A percentile compares a stretch with the other conserved stretches of the same genome.
Evolutionary conservation across 2,113 vertebrate species (phyloP).

Genomic region (Eclectus roratus): DNA sequence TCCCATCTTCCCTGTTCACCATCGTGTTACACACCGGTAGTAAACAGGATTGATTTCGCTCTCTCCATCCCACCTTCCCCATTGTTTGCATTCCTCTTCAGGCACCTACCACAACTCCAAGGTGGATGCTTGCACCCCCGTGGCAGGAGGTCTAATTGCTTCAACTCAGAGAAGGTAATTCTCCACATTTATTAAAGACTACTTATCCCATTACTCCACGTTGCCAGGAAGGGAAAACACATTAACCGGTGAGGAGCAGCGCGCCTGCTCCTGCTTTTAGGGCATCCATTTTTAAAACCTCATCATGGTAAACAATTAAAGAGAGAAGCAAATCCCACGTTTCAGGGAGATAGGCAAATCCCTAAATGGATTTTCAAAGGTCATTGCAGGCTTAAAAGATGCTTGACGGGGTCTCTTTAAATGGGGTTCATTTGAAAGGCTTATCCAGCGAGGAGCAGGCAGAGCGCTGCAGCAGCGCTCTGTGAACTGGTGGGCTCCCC

Average conservation of each 20-base stretch:
- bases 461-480: not conserved
- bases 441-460: slow-evolving; percentile 44
- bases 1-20: not conserved
- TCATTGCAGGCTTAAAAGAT: slow-evolving; percentile 52
- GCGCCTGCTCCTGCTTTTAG: slow-evolving; percentile 57
- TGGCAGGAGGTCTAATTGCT: slow-evolving; percentile 65
- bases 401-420: slow-evolving; percentile 49
- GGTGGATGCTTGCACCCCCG: slow-evolving; percentile 24
- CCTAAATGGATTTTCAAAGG: slow-evolving; percentile 69
- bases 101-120: slow-evolving; percentile 13
- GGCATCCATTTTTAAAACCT: slow-evolving; percentile 68
- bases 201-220: slow-evolving; percentile 58
- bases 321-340: slow-evolving; percentile 56
- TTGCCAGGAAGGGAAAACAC: slow-evolving; percentile 48
- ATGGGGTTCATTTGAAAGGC: slow-evolving; percentile 57
- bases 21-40: not conserved
- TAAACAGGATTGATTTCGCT: slow-evolving; percentile 17
- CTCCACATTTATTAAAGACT: slow-evolving; percentile 57
- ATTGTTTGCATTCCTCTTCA: not conserved
- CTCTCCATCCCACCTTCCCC: not conserved
- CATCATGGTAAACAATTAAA: slow-evolving; percentile 69
- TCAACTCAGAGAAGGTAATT: slow-evolving; percentile 62
- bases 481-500: slow-evolving; percentile 45
- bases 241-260: slow-evolving; percentile 49
- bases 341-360: slow-evolving; percentile 60